Percentiles rank a stretch among this genome's conserved stretches.
Conservation (phyloP, 1,140 invertebrate species). For the Ylistrum balloti region DNA sequence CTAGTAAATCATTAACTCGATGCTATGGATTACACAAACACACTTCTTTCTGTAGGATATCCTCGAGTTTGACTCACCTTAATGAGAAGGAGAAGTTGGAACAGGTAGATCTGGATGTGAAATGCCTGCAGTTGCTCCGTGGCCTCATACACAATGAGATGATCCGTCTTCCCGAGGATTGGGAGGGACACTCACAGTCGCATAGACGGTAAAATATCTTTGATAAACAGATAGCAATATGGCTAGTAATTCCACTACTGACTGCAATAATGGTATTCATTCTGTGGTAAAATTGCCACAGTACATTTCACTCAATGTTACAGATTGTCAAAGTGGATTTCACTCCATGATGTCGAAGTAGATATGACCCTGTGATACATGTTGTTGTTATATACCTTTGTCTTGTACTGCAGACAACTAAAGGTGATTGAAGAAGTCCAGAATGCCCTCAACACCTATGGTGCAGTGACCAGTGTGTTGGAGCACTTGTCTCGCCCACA, state of each 20-base stretch:
- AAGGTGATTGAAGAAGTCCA: conserved; percentile 67
- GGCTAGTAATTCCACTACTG: too few relatives aligned
- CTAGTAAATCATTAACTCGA: too few relatives aligned
- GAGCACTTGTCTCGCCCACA: conserved; percentile 69
- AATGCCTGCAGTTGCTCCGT: conserved; percentile 76
- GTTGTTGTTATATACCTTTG: background rate
- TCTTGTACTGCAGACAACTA: conserved; percentile 57
- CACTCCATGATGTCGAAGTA: too few relatives aligned
- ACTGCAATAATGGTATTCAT: too few relatives aligned
- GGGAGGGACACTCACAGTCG: conserved; percentile 65
- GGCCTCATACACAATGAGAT: conserved; percentile 80
- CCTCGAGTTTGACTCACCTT: conserved; percentile 61
- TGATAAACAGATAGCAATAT: too few relatives aligned
- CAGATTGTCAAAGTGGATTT: too few relatives aligned
- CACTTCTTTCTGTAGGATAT: conserved; percentile 69
- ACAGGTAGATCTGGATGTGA: conserved; percentile 78
- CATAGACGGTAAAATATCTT: conserved; percentile 62
- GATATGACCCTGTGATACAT: background rate
- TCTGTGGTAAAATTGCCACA: too few relatives aligned
- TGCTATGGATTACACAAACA: too few relatives aligned
- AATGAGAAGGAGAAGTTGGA: conserved; percentile 73
- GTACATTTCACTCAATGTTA: too few relatives aligned
- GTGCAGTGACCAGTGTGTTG: conserved; percentile 64
- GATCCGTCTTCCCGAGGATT: conserved; percentile 75
- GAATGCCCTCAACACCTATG: conserved; percentile 66